Base-by-base conservation (phyloP, 2,888 invertebrate genomes). In the Sesamia inferens region DNA sequence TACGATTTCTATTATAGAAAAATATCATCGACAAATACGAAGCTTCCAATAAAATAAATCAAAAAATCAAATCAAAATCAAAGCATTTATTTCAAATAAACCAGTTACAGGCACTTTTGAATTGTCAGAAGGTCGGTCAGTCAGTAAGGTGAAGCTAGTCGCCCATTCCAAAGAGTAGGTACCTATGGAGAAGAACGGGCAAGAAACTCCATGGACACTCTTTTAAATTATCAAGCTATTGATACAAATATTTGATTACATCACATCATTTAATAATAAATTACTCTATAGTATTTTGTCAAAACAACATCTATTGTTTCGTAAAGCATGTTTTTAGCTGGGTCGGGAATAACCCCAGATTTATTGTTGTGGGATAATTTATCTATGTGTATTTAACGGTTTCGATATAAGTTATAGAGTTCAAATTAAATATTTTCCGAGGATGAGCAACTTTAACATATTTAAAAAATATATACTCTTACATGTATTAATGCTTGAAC, bases 351-450 rank as follows among this genome's bases (percentile, higher is more conserved):
- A 3, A 44, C n/a, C n/a, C 14, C 22, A 31, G 39, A 54, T 47
- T 72, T 61, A 42, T 51, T 64, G 42, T 71, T 51, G 24, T 44
- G 51, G 14, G 16, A 31, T 44, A 16, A 72, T 48, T 64, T 51
- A 42, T 64, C 19, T 74, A 10, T 44, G 42, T 74, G 31, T 74
- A 31, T 59, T 64, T 51, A 44, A 44, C 1, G 10, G 14, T 74
- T 31, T 31, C 55, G 44, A n/a, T 55, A 31, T 55, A 42, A 61
- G 62, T 44, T 19, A 22, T 11, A 65, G n/a, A 24, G 54, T 75
- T 67, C 19, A 76, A 75, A 55, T 39, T 0, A 76, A 42, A 42
- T 68, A 7, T 47, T 22, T n/a, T 59, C 2, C 10, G 54, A 47
- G 13, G 10, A 65, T 47, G 14, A 11, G 39, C 31, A 10, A 48